Evolutionary conservation across 2,888 invertebrate species (phyloP).

Genomic region (Drosophila fungiperda): DNA sequence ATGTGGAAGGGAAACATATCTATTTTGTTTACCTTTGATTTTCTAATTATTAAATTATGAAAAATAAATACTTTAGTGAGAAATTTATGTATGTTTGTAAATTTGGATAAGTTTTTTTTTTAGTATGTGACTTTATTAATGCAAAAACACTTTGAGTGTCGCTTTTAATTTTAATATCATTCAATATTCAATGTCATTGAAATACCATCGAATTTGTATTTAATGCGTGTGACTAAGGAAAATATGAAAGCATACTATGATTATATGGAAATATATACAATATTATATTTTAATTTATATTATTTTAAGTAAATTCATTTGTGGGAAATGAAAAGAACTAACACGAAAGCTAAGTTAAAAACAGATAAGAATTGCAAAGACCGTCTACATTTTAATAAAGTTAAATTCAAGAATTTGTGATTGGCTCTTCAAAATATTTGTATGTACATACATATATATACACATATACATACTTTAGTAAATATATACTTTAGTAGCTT

Average conservation of each 20-base stretch:
- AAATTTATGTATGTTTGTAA: not conserved
- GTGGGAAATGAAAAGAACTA: not conserved
- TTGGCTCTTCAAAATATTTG: not conserved
- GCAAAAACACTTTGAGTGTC: not conserved
- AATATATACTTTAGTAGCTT: not conserved
- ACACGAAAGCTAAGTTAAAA: not conserved
- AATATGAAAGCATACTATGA: not conserved
- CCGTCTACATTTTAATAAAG: not conserved
- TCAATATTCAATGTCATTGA: not conserved
- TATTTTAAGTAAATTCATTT: not conserved
- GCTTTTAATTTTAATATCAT: not conserved
- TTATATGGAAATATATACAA: not conserved
- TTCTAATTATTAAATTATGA: not conserved
- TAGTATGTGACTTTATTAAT: no score
- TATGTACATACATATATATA: not conserved
- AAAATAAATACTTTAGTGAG: not conserved
- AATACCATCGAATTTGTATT: not conserved
- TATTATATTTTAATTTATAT: no score
- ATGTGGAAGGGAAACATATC: not conserved
- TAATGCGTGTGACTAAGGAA: not conserved
- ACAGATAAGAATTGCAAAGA: not conserved
- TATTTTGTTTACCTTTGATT: not conserved
- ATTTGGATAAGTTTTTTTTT: not conserved
- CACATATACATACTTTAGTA: no score
- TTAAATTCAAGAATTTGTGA: not conserved